Base-by-base conservation (phyloP, 2,797 vertebrate genomes). In the Fratercula arctica region DNA sequence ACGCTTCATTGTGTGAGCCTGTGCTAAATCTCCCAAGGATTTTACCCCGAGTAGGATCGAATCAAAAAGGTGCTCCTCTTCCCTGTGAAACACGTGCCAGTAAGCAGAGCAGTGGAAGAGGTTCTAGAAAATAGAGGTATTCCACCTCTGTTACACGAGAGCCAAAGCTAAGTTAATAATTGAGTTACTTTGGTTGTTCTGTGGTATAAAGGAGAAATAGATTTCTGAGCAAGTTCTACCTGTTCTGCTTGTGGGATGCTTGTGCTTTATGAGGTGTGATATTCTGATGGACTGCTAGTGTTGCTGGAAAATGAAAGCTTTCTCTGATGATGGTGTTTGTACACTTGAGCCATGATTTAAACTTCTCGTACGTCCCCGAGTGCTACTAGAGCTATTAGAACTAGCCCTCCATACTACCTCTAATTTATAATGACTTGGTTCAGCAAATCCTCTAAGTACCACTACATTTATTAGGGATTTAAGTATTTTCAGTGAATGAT, bases 401-500 rank as follows among this genome's bases (percentile, higher is more conserved):
- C 51, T 35, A 35, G 54, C 35, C 48, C 45, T 85, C 54, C 39
- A 9, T 39, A 31, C 31, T 69, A 29, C 54, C 31, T 87, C 45
- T 64, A 37, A 50, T 60, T 76, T 80, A 15, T 54, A 88, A 41
- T 1, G 1, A 15, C 39, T 80, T 53, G 16, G 3, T 89, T 87
- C 75, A 80, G 72, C 53, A 91, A 60, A 33, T 79, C 37, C 29
- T 66, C 1, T 54, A 73, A 89, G 43, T 61, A 46, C 59, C 6
- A 16, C 53, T 86, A 11, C 17, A 53, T 7, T 85, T 90, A 54
- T 78, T 63, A 83, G 43, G 26, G 50, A 57, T 83, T 87, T 51
- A 79, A 85, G 35, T 79, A 61, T 64, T 91, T 88, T 79, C 79
- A 63, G 77, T 81, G 78, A 81, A 76, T 93, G 29, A 84, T 84